Conservation (phyloP, 2,888 invertebrate species). For the Meandrusa payeni region DNA sequence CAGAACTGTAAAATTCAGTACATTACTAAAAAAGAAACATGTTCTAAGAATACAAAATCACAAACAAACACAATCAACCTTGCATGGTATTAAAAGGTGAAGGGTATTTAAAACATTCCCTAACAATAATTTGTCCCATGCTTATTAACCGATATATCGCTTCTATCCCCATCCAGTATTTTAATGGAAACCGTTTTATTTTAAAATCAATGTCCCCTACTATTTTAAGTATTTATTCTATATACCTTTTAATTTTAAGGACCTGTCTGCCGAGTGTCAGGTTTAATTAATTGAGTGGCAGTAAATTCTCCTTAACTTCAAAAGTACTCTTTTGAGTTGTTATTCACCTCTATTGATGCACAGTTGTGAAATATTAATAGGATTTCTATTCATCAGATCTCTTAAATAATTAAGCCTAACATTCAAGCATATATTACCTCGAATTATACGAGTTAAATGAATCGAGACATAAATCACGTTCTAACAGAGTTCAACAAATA, state of each 20-base stretch:
- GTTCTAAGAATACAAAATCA: no score
- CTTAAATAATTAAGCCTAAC: neutral
- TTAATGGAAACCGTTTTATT: neutral
- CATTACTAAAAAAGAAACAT: no score
- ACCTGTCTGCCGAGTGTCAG: neutral
- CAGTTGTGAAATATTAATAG: no score
- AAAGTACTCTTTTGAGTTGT: no score
- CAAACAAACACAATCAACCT: no score
- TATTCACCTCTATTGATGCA: no score
- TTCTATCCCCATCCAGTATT: neutral
- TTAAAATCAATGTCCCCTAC: neutral
- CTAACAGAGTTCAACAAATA: conserved; percentile 68
- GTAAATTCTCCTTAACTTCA: no score
- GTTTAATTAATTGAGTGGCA: conserved; percentile 2
- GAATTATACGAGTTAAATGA: neutral
- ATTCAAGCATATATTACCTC: neutral
- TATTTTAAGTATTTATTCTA: neutral
- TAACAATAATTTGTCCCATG: neutral
- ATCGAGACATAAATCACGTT: conserved; percentile 18
- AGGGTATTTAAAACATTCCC: neutral
- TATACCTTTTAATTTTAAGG: neutral
- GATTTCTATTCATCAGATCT: no score
- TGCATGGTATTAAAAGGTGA: no score
- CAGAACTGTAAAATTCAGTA: no score
- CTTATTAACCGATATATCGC: conserved; percentile 9